These are phyloP conservation scores for Pelodiscus sinensis DNA, from an alignment of 2,113 vertebrate species.

Conservation along the genomic window DNA sequence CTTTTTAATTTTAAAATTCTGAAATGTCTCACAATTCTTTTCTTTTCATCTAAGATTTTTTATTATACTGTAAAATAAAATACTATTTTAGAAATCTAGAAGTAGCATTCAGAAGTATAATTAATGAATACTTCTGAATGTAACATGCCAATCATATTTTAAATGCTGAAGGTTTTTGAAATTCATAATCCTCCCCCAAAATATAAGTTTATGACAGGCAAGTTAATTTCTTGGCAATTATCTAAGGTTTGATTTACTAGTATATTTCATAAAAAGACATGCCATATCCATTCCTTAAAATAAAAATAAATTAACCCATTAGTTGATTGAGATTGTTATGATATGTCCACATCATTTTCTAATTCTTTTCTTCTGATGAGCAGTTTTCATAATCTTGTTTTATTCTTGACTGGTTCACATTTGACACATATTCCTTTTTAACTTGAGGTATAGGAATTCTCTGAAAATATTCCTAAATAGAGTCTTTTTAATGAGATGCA, in stretches of 20 bases:
- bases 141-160: not conserved
- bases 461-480: not conserved
- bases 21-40: not conserved
- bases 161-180: not conserved
- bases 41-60: not conserved
- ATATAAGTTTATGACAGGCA: not conserved
- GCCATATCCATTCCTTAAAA: not conserved
- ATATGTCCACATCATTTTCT: not conserved
- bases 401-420: not conserved
- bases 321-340: not conserved
- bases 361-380: conserved; percentile 4
- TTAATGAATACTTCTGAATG: too few species aligned
- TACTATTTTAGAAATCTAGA: not conserved
- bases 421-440: not conserved
- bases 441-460: not conserved
- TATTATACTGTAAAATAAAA: not conserved
- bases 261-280: not conserved
- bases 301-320: not conserved
- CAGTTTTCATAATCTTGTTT: not conserved
- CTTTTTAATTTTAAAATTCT: not conserved
- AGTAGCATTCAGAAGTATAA: not conserved
- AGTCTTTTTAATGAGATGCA: not conserved
- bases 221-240: not conserved
- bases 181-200: not conserved
- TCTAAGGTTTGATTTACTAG: not conserved